Evolutionary conservation across 2,888 invertebrate species (phyloP).

Genomic region (Oxytorus armatus): DNA sequence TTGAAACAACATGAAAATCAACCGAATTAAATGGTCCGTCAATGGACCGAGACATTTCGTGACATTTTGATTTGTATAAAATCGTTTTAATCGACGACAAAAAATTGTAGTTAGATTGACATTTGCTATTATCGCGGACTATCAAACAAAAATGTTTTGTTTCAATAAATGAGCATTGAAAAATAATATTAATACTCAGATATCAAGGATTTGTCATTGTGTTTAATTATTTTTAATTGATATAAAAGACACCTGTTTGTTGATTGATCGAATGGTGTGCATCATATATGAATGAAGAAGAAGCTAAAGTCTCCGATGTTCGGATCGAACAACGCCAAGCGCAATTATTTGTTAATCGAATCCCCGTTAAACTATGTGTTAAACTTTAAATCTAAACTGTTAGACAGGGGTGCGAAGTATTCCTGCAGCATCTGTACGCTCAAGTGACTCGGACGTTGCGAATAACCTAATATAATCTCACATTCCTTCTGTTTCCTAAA

Average conservation of each 20-base stretch:
- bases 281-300: not conserved
- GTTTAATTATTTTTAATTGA: not conserved
- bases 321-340: not conserved
- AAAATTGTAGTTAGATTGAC: too few species aligned
- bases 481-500: slow-evolving; percentile 52
- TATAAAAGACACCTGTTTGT: not conserved
- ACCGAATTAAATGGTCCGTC: not conserved
- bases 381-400: too few species aligned
- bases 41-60: too few species aligned
- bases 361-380: not conserved
- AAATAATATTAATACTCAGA: too few species aligned
- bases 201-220: too few species aligned
- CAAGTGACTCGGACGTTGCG: slow-evolving; percentile 20
- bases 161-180: too few species aligned
- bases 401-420: not conserved
- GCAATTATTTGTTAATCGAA: not conserved
- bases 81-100: too few species aligned
- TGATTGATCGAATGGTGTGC: not conserved
- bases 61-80: too few species aligned
- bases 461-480: slow-evolving; percentile 52
- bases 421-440: slow-evolving; percentile 9
- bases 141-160: too few species aligned
- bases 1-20: not conserved
- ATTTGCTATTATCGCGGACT: too few species aligned
- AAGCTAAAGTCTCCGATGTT: not conserved